phyloP scores from a whole-genome alignment of 1,140 invertebrate genomes.

The Proales similis region DNA sequence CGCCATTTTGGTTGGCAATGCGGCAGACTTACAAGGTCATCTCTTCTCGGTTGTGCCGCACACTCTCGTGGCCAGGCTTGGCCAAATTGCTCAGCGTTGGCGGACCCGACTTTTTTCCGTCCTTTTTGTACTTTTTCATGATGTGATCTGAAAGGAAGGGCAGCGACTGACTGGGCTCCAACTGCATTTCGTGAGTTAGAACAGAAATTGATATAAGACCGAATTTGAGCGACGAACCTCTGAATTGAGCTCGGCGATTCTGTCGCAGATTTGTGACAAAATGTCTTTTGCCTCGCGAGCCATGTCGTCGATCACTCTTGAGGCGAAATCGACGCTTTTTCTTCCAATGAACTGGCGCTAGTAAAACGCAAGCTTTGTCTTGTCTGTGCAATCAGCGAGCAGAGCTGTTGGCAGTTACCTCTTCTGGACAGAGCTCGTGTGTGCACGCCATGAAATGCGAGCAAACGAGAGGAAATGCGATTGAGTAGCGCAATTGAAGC shows the following conservation, averaged over 20 bases:
- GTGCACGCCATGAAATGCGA: constrained; percentile 95
- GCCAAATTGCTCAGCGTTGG: constrained; percentile 9
- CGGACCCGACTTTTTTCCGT: constrained; percentile 5
- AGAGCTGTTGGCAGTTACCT: too few species aligned
- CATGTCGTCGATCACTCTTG: constrained; percentile 31
- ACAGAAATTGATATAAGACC: too few species aligned
- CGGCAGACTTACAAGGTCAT: constrained; percentile 65
- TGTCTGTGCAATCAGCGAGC: too few species aligned
- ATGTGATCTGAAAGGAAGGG: constrained; percentile 31
- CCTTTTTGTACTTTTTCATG: constrained; percentile 26
- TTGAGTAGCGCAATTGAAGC: constrained; percentile 91
- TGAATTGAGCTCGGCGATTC: constrained; percentile 15
- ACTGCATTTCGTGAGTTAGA: too few species aligned
- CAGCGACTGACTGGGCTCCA: constrained; percentile 28
- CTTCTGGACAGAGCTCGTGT: constrained; percentile 95
- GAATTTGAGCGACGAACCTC: too few species aligned
- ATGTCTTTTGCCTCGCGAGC: constrained; percentile 26
- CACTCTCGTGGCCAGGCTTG: constrained; percentile 83
- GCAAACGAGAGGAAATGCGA: constrained; percentile 93
- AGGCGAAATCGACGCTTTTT: constrained; percentile 34
- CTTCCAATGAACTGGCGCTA: constrained; percentile 31
- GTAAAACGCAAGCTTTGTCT: too few species aligned
- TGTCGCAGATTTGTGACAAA: constrained; percentile 34
- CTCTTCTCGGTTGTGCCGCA: constrained; percentile 86
- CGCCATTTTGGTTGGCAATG: constrained; percentile 1